These are phyloP conservation scores for Rhodophaea formosa DNA, from an alignment of 2,888 invertebrate genomes.

Conservation along the genomic window DNA sequence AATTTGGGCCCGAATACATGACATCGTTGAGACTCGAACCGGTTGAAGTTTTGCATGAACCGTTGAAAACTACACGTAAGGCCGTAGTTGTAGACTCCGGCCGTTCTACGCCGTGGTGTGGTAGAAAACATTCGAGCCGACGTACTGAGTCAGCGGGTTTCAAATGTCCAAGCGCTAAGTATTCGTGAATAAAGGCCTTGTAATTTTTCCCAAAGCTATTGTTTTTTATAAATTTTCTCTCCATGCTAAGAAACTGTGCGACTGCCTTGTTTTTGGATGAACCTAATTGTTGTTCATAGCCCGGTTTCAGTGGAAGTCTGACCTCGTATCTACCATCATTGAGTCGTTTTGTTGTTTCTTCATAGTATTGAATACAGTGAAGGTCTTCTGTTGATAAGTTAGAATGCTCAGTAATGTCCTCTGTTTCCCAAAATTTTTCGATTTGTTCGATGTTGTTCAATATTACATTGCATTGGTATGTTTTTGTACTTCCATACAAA, in stretches of 20 bases:
- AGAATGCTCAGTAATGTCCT: not conserved
- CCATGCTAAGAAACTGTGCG: not conserved
- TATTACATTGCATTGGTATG: not conserved
- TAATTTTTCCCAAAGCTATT: not conserved
- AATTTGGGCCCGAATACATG: conserved; percentile 25
- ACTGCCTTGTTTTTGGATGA: not conserved
- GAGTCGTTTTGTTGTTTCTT: not conserved
- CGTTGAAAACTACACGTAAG: conserved; percentile 27
- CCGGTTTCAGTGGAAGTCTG: not conserved
- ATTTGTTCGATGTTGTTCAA: not conserved
- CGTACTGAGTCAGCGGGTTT: too few species aligned
- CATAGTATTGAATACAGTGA: not conserved
- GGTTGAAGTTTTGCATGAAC: conserved; percentile 23
- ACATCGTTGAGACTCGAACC: conserved; percentile 27
- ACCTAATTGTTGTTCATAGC: not conserved
- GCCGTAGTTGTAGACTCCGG: conserved; percentile 23
- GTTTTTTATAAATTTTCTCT: not conserved
- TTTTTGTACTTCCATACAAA: not conserved
- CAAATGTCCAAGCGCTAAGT: not conserved
- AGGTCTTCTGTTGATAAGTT: not conserved
- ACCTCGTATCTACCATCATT: not conserved
- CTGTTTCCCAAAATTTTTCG: not conserved
- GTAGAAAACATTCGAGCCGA: too few species aligned
- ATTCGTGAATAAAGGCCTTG: not conserved
- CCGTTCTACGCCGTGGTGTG: not conserved